A percentile compares a stretch with the other conserved stretches of the same genome.
These are phyloP conservation scores for Mustela nigripes DNA, from an alignment of 2,113 vertebrate genomes.

Conservation along the genomic window DNA sequence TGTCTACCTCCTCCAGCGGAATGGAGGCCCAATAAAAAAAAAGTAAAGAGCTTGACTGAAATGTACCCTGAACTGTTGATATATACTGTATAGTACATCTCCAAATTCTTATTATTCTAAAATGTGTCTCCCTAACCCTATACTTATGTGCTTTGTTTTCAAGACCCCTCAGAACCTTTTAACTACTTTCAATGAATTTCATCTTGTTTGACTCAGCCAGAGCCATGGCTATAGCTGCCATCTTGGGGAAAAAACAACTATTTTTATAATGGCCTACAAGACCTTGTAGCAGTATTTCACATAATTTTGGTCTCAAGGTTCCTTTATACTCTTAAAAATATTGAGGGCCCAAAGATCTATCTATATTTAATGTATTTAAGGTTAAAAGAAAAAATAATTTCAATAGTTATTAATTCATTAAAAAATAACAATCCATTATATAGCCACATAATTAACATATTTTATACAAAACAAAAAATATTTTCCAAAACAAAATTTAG, in stretches of 20 bases:
- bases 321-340: background rate
- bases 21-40: background rate
- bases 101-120: background rate
- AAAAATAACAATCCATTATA: background rate
- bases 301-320: background rate
- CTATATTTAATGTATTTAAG: background rate
- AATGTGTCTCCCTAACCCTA: background rate
- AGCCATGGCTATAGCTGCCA: background rate
- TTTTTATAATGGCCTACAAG: background rate
- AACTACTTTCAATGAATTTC: background rate
- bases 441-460: background rate
- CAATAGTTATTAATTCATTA: background rate
- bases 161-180: background rate
- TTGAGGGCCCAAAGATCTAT: background rate
- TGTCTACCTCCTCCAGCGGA: background rate
- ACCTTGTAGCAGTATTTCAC: background rate
- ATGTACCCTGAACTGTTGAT: background rate
- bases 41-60: background rate
- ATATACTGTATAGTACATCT: background rate
- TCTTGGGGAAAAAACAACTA: background rate
- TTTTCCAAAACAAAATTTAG: conserved; percentile 45
- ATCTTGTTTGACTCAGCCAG: background rate
- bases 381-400: background rate
- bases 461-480: background rate
- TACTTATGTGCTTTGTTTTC: background rate